Base-by-base conservation (phyloP, 2,113 vertebrate genomes). In the Cathartes aura region DNA sequence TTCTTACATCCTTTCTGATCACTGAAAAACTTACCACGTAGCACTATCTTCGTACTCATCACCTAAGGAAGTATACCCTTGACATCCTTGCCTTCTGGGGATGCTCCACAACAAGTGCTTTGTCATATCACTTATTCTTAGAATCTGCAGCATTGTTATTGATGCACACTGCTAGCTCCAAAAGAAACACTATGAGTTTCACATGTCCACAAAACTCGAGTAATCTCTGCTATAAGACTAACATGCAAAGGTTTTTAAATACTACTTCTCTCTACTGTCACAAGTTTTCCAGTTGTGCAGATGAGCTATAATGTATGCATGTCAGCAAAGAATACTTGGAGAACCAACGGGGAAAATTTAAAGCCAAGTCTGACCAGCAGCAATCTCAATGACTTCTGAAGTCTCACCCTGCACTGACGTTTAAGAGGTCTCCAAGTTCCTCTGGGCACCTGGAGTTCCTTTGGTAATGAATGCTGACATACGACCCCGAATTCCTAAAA, bases 401-500 rank as follows among this genome's bases (percentile, higher is more conserved):
- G 43, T 36, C 36, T 36, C 17, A 6, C 19, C 21, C 62, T 60
- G 40, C 0, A 0, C 53, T 68, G 58, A 82, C 1, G 2, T 59
- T 80, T 66, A 60, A 82, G 58, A 88, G 78, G 29, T 85, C 56
- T 79, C 29, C 14, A 59, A 38, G 53, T 27, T 87, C 52, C 26
- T 60, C 27, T 30, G 19, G 26, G 23, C 30, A 79, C 19, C 11
- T 36, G 15, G 40, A 64, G 21, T 7, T 80, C 74, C 58, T 73
- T 68, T 34, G 20, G 23, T 63, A 76, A 79, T 1, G 5, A 71
- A 82, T 21, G 34, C 48, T 80, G 62, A 82, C 26, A 50, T 11
- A 67, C 1, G 16, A 79, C 15, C 23, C 11, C 32, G 30, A 81
- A 87, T 67, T 68, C 76, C 68, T 64, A 55, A 78, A 74, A 89